Base-by-base conservation (phyloP, 1,140 invertebrate species). In the Drosophila cardini region DNA sequence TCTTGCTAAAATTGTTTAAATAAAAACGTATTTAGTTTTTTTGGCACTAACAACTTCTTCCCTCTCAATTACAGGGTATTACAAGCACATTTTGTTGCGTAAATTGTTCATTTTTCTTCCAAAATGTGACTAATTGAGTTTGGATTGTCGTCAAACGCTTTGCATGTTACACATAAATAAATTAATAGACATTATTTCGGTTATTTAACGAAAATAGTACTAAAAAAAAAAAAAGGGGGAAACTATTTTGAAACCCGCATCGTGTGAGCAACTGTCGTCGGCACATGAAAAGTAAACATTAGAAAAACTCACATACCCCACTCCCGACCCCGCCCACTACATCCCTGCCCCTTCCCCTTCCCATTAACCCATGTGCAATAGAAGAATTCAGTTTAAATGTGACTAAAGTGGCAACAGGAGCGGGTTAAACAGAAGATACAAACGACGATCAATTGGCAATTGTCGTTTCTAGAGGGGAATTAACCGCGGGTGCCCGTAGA, bases 101-200 rank as follows among this genome's bases (percentile, higher is more conserved):
- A n/a, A n/a, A 56, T 16, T 43, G 43, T 58, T 21, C n/a, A 21
- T 32, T 45, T 26, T 26, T 26, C 21, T 0, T 4, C 21, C 21
- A 26, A 26, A 26, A 4, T 55, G 80, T 90, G 82, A 89, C 80
- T 90, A 90, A 90, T 91, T 89, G 89, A 72, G 64, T 82, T 84
- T 84, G 83, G 81, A 77, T 90, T 64, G 45, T 65, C 32, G 75
- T 90, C 87, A 90, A 90, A 84, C 76, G 89, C 72, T 90, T 90
- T 90, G 87, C 87, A 91, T 90, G 87, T 77, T 81, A 76, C 89
- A 90, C 80, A 87, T 76, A 77, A 90, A 90, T 90, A 90, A 90
- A 90, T 82, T 79, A 90, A 90, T 87, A 73, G 72, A 65, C 57
- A 21, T 52, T 34, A 13, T 50, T 6, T 21, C 9, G 18, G 18